Percentiles rank a stretch among this genome's conserved stretches.
Conservation (phyloP, 1,140 invertebrate genomes). For the Littorina saxatilis region DNA sequence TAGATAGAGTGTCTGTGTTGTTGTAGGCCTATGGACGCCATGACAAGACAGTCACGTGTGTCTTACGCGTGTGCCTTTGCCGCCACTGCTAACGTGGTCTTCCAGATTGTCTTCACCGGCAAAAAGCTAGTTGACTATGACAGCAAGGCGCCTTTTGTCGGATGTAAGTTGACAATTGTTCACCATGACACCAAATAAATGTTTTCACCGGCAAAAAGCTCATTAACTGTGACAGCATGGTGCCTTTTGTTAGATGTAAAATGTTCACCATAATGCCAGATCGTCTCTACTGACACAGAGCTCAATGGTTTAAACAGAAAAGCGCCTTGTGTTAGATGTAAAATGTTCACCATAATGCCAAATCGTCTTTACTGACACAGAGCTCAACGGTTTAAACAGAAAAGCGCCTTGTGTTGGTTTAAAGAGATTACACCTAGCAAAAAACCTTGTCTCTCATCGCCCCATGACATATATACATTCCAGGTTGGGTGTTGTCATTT, state of each 20-base stretch:
- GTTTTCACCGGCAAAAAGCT: not conserved
- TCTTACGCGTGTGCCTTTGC: slow-evolving; percentile 44
- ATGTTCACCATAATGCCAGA: too few relatives aligned
- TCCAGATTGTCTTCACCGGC: slow-evolving; percentile 4
- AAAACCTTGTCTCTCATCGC: too few relatives aligned
- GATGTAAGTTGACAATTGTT: not conserved
- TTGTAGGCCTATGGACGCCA: slow-evolving; percentile 29
- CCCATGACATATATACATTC: too few relatives aligned
- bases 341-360: too few relatives aligned
- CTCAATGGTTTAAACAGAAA: not conserved
- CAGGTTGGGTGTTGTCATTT: too few relatives aligned
- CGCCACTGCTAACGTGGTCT: slow-evolving; percentile 29
- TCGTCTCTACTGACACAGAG: not conserved
- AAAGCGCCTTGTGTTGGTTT: not conserved
- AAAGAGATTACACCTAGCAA: too few relatives aligned
- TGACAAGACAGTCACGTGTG: slow-evolving; percentile 33
- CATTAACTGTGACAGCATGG: too few relatives aligned
- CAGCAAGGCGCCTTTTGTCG: not conserved
- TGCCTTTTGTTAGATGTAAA: not conserved
- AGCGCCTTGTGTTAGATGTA: not conserved
- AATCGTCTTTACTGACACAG: not conserved
- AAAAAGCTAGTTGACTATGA: slow-evolving; percentile 22
- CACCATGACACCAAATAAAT: not conserved
- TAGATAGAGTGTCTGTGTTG: not conserved
- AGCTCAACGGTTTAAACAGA: not conserved